Conservation (phyloP, 2,888 invertebrate genomes). For the Leucania comma region DNA sequence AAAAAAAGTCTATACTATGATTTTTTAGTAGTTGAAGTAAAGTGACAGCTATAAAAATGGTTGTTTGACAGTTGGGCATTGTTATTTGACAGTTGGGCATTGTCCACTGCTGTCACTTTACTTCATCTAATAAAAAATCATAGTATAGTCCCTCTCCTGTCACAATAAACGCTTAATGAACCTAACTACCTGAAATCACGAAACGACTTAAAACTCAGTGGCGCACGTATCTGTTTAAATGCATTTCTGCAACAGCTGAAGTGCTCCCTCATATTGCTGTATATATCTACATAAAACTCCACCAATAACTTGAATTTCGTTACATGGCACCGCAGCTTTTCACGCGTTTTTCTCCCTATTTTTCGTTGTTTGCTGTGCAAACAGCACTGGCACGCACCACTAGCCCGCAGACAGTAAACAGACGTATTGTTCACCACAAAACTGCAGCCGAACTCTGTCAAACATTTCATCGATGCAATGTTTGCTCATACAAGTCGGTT, state of each 20-base stretch:
- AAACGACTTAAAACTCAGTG: background rate
- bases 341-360: constrained; percentile 73
- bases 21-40: too few species aligned
- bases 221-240: background rate
- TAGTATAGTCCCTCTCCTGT: too few species aligned
- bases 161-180: too few species aligned
- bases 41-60: too few species aligned
- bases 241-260: background rate
- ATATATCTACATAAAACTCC: constrained; percentile 25
- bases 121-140: too few species aligned
- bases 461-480: constrained; percentile 52
- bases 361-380: constrained; percentile 81
- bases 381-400: constrained; percentile 77
- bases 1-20: too few species aligned
- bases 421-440: constrained; percentile 58
- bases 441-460: constrained; percentile 33
- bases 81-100: too few species aligned
- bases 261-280: background rate
- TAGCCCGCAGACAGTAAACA: constrained; percentile 81
- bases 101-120: too few species aligned
- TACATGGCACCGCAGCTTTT: constrained; percentile 57
- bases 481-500: constrained; percentile 47
- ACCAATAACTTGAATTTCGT: constrained; percentile 53
- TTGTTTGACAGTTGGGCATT: too few species aligned
- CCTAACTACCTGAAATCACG: background rate